Base-by-base conservation (phyloP, 1,140 invertebrate genomes). In the Rhynchophorus ferrugineus region DNA sequence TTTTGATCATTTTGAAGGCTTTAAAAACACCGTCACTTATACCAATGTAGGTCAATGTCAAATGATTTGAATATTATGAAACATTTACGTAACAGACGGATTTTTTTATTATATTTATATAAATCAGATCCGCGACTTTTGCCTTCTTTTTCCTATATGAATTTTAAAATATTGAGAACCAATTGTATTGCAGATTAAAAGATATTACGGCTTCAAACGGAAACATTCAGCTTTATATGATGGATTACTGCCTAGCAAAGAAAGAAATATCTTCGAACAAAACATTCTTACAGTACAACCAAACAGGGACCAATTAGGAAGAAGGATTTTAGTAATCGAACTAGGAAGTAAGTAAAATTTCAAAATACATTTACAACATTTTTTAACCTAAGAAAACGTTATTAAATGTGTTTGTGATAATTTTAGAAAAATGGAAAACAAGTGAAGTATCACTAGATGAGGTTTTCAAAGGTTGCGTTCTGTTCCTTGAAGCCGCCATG, bases 381-480 rank as follows among this genome's bases (percentile, higher is more conserved):
- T n/a, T n/a, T n/a, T n/a, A n/a, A n/a, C n/a, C n/a, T n/a, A n/a
- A n/a, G n/a, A n/a, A n/a, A n/a, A n/a, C n/a, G n/a, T n/a, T n/a
- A n/a, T n/a, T n/a, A n/a, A n/a, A n/a, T n/a, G n/a, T n/a, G n/a
- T n/a, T n/a, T n/a, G n/a, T n/a, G n/a, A n/a, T n/a, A n/a, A n/a
- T n/a, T 57, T 21, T 62, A 85, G 83, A 88, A 64, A 87, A 84
- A 70, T 90, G 87, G 87, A 89, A 90, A 62, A 83, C 83, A 63
- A 86, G 83, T 58, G 81, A 89, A 69, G 83, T 83, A 35, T 72
- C 71, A 2, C 69, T 90, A 13, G 87, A 89, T 63, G 87, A 90
- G 64, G 81, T 89, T 3, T 89, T 84, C 72, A 89, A 89, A 67
- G 87, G 85, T 1, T 84, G 81, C 53, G 86, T 89, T 0, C 64